Evolutionary conservation across 2,797 vertebrate genomes (phyloP).

Genomic region (Myotis daubentonii): DNA sequence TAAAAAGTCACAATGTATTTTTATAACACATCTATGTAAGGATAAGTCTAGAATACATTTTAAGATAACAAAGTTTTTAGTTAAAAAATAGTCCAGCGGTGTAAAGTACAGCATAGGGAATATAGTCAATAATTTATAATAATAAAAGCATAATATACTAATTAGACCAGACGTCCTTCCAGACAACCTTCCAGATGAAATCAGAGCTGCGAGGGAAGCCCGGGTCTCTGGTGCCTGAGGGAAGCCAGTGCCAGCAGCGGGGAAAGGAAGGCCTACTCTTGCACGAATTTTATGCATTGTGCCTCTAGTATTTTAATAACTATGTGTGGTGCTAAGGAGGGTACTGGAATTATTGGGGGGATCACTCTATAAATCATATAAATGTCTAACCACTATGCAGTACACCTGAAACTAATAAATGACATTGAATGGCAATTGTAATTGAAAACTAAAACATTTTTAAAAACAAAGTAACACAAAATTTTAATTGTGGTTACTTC

Average conservation of each 20-base stretch:
- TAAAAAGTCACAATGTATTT: slow-evolving; percentile 36
- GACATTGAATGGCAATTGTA: background rate
- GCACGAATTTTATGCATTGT: too few species aligned
- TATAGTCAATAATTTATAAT: background rate
- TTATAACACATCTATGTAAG: background rate
- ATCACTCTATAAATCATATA: background rate
- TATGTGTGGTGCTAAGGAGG: background rate
- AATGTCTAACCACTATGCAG: background rate
- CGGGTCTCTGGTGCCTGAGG: too few species aligned
- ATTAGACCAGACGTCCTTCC: too few species aligned
- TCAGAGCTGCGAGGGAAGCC: too few species aligned
- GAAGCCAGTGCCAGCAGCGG: too few species aligned
- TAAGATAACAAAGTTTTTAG: background rate
- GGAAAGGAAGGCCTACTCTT: too few species aligned
- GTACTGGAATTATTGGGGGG: background rate
- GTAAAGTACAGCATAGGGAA: background rate
- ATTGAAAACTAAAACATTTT: background rate
- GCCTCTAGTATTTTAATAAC: background rate
- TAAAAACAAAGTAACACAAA: background rate
- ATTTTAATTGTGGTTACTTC: background rate
- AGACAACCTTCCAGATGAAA: too few species aligned
- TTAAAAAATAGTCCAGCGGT: background rate
- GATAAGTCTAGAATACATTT: slow-evolving; percentile 25
- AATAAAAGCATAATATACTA: too few species aligned
- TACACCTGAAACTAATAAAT: background rate